phyloP scores from a whole-genome alignment of 2,888 invertebrate species.

The Tiphia femorata region DNA sequence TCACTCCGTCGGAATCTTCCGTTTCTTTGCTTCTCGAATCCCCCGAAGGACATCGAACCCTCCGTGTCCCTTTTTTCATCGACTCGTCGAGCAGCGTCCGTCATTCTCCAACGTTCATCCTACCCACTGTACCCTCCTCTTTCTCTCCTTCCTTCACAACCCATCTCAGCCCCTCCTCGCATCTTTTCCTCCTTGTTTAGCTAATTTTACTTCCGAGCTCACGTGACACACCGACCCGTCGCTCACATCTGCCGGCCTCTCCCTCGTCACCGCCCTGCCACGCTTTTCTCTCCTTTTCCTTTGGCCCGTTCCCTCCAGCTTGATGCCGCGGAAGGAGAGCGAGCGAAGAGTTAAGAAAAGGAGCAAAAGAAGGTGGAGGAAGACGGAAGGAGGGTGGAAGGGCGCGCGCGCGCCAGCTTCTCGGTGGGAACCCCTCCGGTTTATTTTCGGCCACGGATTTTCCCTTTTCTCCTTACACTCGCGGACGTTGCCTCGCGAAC shows the following conservation, averaged over 20 bases:
- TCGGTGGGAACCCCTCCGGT: constrained; percentile 7
- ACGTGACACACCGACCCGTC: constrained; percentile 18
- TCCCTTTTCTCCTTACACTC: constrained; percentile 30
- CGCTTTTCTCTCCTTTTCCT: constrained; percentile 6
- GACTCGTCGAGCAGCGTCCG: too few species aligned
- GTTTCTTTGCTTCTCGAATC: too few species aligned
- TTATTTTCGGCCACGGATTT: constrained; percentile 41
- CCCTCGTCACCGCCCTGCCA: not conserved
- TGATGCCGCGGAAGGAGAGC: constrained; percentile 10
- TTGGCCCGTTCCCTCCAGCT: not conserved
- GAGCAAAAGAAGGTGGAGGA: not conserved
- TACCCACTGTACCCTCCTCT: not conserved
- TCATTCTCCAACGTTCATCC: not conserved
- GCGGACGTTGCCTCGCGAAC: constrained; percentile 22
- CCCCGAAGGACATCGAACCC: too few species aligned
- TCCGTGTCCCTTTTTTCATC: too few species aligned
- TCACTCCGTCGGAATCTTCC: too few species aligned
- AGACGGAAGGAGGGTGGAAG: not conserved
- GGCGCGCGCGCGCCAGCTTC: too few species aligned
- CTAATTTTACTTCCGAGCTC: constrained; percentile 36
- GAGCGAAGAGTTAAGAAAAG: constrained; percentile 13
- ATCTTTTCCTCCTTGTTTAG: constrained; percentile 34
- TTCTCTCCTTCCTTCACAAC: not conserved
- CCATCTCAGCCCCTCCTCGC: not conserved
- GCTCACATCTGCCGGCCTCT: not conserved